Evolutionary conservation across 2,888 invertebrate genomes (phyloP).

Genomic region (Drosophila kambysellisi): DNA sequence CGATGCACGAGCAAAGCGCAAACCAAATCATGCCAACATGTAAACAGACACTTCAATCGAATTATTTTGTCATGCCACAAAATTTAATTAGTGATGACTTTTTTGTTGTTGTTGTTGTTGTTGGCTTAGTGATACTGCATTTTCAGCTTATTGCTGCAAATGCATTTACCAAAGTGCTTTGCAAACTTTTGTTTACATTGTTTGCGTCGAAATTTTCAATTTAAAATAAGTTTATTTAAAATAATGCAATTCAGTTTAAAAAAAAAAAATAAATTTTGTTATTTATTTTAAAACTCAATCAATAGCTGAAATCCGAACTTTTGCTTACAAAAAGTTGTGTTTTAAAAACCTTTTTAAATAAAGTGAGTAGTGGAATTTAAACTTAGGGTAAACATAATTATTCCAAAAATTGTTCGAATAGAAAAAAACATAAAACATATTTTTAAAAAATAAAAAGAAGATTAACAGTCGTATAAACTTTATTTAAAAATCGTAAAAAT

Average conservation of each 20-base stretch:
- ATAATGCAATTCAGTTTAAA: constrained; percentile 2
- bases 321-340: background rate
- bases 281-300: background rate
- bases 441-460: background rate
- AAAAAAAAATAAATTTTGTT: too few relatives aligned
- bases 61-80: constrained; percentile 63
- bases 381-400: background rate
- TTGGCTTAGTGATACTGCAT: constrained; percentile 33
- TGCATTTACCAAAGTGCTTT: constrained; percentile 51
- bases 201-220: constrained; percentile 7
- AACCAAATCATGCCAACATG: constrained; percentile 20
- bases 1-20: constrained; percentile 19
- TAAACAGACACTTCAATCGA: constrained; percentile 55
- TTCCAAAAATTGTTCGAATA: background rate
- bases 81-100: constrained; percentile 65
- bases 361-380: background rate
- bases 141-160: constrained; percentile 35
- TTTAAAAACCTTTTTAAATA: background rate
- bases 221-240: constrained; percentile 6
- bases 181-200: constrained; percentile 22
- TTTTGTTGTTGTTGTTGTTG: constrained; percentile 27
- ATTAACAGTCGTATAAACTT: background rate
- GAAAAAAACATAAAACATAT: background rate
- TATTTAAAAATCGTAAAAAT: background rate
- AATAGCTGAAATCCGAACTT: background rate